A percentile compares a stretch with the other conserved stretches of the same genome.
Conservation (phyloP, 2,113 vertebrate genomes). For the Myxocyprinus asiaticus region DNA sequence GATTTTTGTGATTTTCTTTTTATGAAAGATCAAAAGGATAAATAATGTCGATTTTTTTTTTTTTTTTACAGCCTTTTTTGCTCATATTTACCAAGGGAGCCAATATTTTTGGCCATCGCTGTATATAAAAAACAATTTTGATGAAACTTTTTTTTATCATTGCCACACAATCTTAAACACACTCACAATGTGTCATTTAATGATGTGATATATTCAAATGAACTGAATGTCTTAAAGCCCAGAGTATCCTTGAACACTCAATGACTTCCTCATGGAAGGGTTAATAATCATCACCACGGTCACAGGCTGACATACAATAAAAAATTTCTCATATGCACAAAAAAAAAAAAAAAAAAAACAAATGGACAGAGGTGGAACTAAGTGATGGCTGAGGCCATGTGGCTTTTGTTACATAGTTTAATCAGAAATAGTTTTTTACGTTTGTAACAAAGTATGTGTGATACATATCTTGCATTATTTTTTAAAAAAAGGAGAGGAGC, state of each 20-base stretch:
- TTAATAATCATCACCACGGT: slow-evolving; percentile 71
- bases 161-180: not conserved
- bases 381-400: slow-evolving; percentile 82
- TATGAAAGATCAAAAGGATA: no score
- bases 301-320: slow-evolving; percentile 77
- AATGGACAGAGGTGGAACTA: slow-evolving; percentile 79
- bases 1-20: no score
- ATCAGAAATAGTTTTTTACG: slow-evolving; percentile 70
- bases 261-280: slow-evolving; percentile 63
- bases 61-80: no score
- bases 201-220: not conserved
- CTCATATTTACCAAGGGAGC: no score
- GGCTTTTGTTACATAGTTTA: slow-evolving; percentile 77
- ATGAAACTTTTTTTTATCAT: no score
- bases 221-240: not conserved
- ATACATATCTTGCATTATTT: slow-evolving; percentile 74
- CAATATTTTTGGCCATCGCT: no score
- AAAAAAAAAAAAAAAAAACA: slow-evolving; percentile 74
- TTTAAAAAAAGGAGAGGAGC: slow-evolving; percentile 61
- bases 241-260: slow-evolving; percentile 59
- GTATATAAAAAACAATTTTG: no score
- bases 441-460: slow-evolving; percentile 64
- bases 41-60: no score
- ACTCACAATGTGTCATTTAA: not conserved
- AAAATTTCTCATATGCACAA: slow-evolving; percentile 85